These are phyloP conservation scores for Lucinisca nassula DNA, from an alignment of 2,888 invertebrate genomes.

Conservation along the genomic window DNA sequence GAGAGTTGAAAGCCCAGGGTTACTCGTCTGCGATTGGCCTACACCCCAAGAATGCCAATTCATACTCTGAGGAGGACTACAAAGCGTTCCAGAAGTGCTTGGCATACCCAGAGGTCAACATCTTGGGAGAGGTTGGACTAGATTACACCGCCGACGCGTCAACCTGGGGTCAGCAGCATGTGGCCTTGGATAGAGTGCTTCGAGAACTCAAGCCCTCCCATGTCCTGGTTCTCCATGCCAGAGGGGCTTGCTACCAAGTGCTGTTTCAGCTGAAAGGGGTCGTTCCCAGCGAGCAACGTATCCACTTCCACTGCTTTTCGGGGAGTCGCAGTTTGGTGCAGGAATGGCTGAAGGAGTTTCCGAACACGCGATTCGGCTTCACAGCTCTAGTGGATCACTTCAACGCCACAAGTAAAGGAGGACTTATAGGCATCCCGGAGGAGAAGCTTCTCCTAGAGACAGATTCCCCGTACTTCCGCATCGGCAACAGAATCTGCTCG, in stretches of 20 bases:
- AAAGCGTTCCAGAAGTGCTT: not conserved
- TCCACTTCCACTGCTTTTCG: constrained; percentile 36
- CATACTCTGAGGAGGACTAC: not conserved
- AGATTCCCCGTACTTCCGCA: constrained; percentile 21
- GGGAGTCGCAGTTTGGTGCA: constrained; percentile 15
- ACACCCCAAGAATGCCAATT: not conserved
- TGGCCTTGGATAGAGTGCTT: not conserved
- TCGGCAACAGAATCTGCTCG: not conserved
- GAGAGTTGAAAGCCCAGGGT: not conserved
- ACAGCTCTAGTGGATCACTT: not conserved
- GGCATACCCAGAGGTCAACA: not conserved
- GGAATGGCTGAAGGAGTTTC: constrained; percentile 14
- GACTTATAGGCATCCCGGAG: not conserved
- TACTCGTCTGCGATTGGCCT: not conserved
- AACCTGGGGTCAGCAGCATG: not conserved
- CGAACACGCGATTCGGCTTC: constrained; percentile 27
- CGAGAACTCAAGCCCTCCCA: not conserved
- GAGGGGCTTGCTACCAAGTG: constrained; percentile 22
- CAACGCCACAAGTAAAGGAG: constrained; percentile 6
- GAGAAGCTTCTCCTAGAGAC: constrained; percentile 22
- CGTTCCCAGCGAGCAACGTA: not conserved
- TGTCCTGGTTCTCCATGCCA: not conserved
- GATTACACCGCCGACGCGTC: not conserved
- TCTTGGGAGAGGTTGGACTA: not conserved
- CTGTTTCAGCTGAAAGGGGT: constrained; percentile 24